Evolutionary conservation across 2,113 vertebrate species (phyloP).

Genomic region (Pyxicephalus adspersus): DNA sequence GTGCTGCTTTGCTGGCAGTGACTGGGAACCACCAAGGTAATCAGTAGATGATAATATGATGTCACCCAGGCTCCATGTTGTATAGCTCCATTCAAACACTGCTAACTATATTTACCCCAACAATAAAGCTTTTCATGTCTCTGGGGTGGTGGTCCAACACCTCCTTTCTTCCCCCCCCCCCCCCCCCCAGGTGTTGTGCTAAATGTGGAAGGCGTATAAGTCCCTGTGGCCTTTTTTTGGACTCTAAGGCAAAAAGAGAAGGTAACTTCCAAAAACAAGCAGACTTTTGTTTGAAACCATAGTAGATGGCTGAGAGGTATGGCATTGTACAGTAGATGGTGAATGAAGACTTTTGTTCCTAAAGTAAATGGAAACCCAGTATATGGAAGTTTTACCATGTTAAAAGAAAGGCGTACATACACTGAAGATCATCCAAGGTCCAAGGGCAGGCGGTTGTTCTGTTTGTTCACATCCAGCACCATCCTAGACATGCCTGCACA

Average conservation of each 20-base stretch:
- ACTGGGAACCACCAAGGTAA: constrained; percentile 16
- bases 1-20: background rate
- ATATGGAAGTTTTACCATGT: too few species aligned
- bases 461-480: too few species aligned
- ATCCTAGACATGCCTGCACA: too few species aligned
- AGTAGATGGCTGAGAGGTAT: too few species aligned
- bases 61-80: background rate
- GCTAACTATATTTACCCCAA: background rate
- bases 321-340: too few species aligned
- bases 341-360: too few species aligned
- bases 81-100: background rate
- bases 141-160: background rate
- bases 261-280: background rate
- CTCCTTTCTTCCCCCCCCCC: too few species aligned
- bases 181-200: too few species aligned
- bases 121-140: background rate
- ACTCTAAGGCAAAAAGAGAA: background rate
- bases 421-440: too few species aligned
- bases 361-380: too few species aligned
- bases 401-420: too few species aligned
- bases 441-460: too few species aligned
- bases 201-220: background rate
- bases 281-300: background rate
- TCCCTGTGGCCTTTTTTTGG: constrained; percentile 16
- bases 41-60: background rate